Evolutionary conservation across 2,888 invertebrate species (phyloP).

Genomic region (Schrankia costaestrigalis): DNA sequence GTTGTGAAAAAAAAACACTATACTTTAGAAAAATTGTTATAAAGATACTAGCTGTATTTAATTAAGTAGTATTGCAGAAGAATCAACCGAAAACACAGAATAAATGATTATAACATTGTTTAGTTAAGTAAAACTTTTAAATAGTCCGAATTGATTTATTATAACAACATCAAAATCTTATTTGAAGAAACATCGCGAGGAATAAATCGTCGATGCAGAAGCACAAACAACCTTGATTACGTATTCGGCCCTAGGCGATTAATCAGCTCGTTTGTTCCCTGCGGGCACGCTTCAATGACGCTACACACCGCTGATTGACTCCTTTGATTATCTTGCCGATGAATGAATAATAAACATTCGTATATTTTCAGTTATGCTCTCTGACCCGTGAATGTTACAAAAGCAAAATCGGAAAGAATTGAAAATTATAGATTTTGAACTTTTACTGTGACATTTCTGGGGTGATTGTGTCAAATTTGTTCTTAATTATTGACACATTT

Average conservation of each 20-base stretch:
- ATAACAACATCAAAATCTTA: constrained; percentile 15
- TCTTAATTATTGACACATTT: too few species aligned
- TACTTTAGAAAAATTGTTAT: too few species aligned
- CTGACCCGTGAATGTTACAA: constrained; percentile 3
- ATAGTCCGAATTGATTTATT: constrained; percentile 16
- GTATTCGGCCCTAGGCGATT: constrained; percentile 34
- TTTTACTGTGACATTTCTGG: neutral
- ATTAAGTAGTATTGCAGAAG: too few species aligned
- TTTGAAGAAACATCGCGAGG: constrained; percentile 6
- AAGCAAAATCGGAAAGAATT: neutral
- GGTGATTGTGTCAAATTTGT: neutral
- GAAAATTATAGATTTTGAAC: neutral
- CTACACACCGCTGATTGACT: constrained; percentile 41
- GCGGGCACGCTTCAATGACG: constrained; percentile 36
- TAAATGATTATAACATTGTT: too few species aligned
- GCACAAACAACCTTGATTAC: constrained; percentile 35
- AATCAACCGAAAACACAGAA: too few species aligned
- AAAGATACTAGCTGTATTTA: too few species aligned
- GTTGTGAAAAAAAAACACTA: too few species aligned
- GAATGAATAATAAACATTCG: constrained; percentile 42
- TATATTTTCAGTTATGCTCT: constrained; percentile 22
- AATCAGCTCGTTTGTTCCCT: constrained; percentile 47
- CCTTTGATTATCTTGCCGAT: constrained; percentile 44
- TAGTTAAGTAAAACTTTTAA: constrained; percentile 17
- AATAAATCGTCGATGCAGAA: constrained; percentile 21